These are phyloP conservation scores for Scolanthus callimorphus DNA, from an alignment of 92 coral and sea anemone genomes.

Conservation along the genomic window DNA sequence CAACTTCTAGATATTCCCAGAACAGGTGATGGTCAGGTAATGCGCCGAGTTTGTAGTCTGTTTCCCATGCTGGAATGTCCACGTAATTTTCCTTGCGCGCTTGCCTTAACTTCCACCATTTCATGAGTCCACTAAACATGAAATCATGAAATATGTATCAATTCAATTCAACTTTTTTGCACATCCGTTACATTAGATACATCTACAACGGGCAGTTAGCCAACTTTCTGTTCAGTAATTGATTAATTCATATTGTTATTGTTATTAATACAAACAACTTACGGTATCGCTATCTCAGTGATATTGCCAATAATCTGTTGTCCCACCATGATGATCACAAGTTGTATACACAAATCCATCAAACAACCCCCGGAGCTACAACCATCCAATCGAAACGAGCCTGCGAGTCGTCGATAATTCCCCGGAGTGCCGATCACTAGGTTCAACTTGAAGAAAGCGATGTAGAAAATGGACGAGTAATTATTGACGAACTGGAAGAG, in stretches of 20 bases:
- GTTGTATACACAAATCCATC: conserved; percentile 86
- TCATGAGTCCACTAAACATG: conserved; percentile 69
- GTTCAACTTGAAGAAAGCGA: conserved; percentile 89
- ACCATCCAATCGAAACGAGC: conserved; percentile 70
- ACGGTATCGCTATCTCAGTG: conserved; percentile 90
- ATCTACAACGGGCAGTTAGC: too few relatives aligned
- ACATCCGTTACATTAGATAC: too few relatives aligned
- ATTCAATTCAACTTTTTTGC: too few relatives aligned
- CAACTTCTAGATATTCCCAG: conserved; percentile 98
- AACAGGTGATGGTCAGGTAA: conserved; percentile 77
- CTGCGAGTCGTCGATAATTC: conserved; percentile 71
- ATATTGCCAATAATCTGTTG: conserved; percentile 80
- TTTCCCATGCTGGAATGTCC: conserved; percentile 81
- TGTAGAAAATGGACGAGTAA: conserved; percentile 88
- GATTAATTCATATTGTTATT: too few relatives aligned
- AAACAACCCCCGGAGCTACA: conserved; percentile 87
- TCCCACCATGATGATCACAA: conserved; percentile 89
- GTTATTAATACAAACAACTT: too few relatives aligned
- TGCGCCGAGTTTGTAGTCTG: conserved; percentile 70
- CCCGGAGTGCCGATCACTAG: conserved; percentile 89
- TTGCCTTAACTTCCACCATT: conserved; percentile 85
- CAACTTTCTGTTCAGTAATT: too few relatives aligned
- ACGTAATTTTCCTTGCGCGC: conserved; percentile 43
- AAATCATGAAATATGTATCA: too few relatives aligned
- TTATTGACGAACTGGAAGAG: conserved; percentile 94